Evolutionary conservation across 2,888 invertebrate species (phyloP), one percentile per base, ranked within the genome.

Genomic region (Magallana nippona): DNA sequence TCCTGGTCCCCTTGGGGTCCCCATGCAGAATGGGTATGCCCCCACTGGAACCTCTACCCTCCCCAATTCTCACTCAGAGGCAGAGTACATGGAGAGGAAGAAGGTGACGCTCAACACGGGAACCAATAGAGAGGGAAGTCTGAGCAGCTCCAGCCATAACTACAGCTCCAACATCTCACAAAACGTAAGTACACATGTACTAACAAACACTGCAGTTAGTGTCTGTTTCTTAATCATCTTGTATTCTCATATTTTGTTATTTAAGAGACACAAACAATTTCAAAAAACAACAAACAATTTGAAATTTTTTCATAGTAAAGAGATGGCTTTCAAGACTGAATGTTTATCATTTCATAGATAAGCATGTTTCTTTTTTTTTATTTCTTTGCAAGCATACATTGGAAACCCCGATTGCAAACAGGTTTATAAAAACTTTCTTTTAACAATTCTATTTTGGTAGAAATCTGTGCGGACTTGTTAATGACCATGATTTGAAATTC

Each of bases 21-120:
- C 87, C 56, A 87, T 88, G 82, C 89, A 88, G 44, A 85, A 82
- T 62, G 83, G 85, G 17, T 85, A 88, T 78, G 86, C 88, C 57
- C 84, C 84, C 27, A 84, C 89, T 8, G 86, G 84, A 11, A 87
- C 87, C 78, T 84, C 87, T 19, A 82, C 85, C 13, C 62, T 87
- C 71, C 84, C 86, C 27, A 84, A 87, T 27, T 55, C 86, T 1
- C 79, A 83, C 19, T 85, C 87, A 82, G 89, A 82, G 56, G 83
- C 79, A 55, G 85, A 87, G 10, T 88, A 87, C 71, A 82, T 83
- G 22, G 84, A 87, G 57, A 86, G 84, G 81, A 88, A 87, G 83
- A 90, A 90, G 78, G 90, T 89, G 71, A 88, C 88, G 44, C 89
- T 90, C 83, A 87, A 89, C 1, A 62, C 85, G 5, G 55, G 78